phyloP scores from a whole-genome alignment of 1,140 invertebrate genomes.

The Armadillidium nasatum region DNA sequence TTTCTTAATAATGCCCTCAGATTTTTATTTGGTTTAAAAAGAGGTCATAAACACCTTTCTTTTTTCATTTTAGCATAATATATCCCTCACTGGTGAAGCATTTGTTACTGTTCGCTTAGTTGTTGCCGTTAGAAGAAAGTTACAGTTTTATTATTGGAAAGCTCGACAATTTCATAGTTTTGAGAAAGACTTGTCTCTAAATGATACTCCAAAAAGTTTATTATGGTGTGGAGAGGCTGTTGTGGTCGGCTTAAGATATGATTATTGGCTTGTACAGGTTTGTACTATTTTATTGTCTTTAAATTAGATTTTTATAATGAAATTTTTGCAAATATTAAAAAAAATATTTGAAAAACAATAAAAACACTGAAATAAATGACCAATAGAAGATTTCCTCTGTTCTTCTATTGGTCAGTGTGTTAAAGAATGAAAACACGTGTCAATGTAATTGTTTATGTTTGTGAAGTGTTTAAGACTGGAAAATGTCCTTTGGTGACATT shows the following conservation, averaged over 20 bases:
- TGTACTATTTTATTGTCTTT: slow-evolving; percentile 20
- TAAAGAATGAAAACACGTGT: no score
- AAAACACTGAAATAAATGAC: no score
- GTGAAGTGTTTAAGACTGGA: no score
- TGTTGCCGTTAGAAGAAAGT: slow-evolving; percentile 78
- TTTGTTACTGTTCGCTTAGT: slow-evolving; percentile 73
- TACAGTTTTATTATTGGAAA: slow-evolving; percentile 87
- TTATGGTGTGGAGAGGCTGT: slow-evolving; percentile 79
- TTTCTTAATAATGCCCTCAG: no score
- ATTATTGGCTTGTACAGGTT: slow-evolving; percentile 39
- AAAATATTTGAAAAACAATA: no score
- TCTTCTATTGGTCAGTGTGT: no score
- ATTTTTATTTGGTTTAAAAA: no score
- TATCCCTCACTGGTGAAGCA: slow-evolving; percentile 64
- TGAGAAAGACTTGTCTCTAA: slow-evolving; percentile 67
- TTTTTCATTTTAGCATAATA: slow-evolving; percentile 49
- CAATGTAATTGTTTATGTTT: no score
- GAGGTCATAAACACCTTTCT: no score
- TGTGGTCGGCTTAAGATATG: slow-evolving; percentile 37
- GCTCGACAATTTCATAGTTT: slow-evolving; percentile 73
- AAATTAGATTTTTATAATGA: background rate
- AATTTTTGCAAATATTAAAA: no score
- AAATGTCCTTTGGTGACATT: no score
- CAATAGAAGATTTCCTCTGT: no score
- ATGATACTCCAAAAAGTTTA: slow-evolving; percentile 76